Evolutionary conservation across 2,113 vertebrate genomes (phyloP).

Genomic region (Crotalus viridis): DNA sequence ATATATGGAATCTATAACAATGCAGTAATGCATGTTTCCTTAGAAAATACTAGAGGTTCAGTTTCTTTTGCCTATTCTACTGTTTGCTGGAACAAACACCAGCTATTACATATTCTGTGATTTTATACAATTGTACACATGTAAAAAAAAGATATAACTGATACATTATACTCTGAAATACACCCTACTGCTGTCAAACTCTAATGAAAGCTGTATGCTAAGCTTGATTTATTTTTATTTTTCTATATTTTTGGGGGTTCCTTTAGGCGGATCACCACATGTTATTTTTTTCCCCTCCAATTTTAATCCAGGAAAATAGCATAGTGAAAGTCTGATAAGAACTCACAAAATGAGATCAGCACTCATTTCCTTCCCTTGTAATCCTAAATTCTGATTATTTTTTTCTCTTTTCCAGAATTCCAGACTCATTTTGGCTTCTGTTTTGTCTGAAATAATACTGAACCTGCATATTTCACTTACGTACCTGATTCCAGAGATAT

Average conservation of each 20-base stretch:
- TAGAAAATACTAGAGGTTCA: background rate
- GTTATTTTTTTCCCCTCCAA: background rate
- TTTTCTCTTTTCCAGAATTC: background rate
- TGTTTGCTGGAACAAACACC: background rate
- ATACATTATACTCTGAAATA: background rate
- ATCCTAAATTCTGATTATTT: background rate
- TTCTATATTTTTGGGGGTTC: background rate
- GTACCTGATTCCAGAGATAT: background rate
- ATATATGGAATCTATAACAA: background rate
- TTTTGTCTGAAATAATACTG: background rate
- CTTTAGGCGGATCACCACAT: background rate
- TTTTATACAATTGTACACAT: background rate
- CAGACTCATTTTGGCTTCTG: background rate
- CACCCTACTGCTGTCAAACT: background rate
- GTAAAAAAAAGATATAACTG: background rate
- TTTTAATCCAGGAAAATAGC: background rate
- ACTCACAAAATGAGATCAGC: background rate
- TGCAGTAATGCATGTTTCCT: background rate
- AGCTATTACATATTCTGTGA: background rate
- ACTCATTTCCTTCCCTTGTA: background rate
- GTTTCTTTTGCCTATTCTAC: background rate
- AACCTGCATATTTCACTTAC: background rate
- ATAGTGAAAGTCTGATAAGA: background rate
- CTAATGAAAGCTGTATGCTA: background rate
- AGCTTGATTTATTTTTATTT: background rate